Evolutionary conservation across 2,888 invertebrate genomes (phyloP), one percentile per base, ranked within the genome.

Genomic region (Nomada lathburiana): DNA sequence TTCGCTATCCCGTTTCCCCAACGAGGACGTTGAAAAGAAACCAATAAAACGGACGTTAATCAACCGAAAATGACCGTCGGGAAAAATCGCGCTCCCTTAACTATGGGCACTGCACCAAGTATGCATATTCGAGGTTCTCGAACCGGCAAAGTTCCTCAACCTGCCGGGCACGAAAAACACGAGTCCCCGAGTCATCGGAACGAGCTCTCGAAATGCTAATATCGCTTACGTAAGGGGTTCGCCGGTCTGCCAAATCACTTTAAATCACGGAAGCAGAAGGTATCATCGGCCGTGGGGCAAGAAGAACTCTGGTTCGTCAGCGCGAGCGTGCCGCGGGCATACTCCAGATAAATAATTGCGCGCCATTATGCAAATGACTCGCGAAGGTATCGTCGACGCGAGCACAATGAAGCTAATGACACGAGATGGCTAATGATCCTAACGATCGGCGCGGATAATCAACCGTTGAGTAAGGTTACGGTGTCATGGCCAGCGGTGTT

Each of bases 401-500:
- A 59, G 69, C 76, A 89, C 85, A 88, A 89, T 84, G 80, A 82
- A 83, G 83, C 86, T 89, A 89, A 89, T 89, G 88, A 86, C 87
- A 87, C 88, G 82, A 76, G 85, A 84, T 86, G 83, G 74, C 86
- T 88, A 88, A 91, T 84, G 88, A 90, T 89, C 84, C 76, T 82
- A 83, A 85, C 76, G 85, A 86, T 86, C 82, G 82, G 83, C 76
- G 80, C 83, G 81, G 86, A 86, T 88, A 88, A 90, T 89, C 90
- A 86, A 87, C 82, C 85, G 86, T 89, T 89, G 89, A 84, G 89
- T 90, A 91, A 92, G 92, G 92, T 92, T 91, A 92, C 89, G 92
- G 89, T 92, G 92, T 91, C 92, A 92, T 84, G 92, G 92, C 88
- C 91, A 89, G 86, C 82, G 87, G 88, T 91, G 91, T 91, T 91